These are phyloP conservation scores for Xiphophorus hellerii DNA, from an alignment of 2,113 vertebrate genomes.

Conservation along the genomic window DNA sequence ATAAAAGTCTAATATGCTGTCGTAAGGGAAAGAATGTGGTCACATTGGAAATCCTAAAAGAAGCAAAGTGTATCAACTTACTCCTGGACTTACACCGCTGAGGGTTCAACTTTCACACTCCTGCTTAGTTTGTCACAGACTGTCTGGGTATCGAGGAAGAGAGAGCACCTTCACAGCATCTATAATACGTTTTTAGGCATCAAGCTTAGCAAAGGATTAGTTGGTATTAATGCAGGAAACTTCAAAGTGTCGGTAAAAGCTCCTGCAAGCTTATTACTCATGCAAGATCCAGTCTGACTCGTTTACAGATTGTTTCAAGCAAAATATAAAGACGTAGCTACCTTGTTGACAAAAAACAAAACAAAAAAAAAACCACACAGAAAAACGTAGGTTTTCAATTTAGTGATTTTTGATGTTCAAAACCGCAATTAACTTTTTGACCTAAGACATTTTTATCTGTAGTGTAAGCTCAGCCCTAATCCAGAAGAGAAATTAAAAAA, in stretches of 20 bases:
- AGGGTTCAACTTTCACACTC: slow-evolving; percentile 10
- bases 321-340: no score
- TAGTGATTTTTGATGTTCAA: background rate
- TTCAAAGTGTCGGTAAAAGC: background rate
- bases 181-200: background rate
- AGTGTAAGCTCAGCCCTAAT: slow-evolving; percentile 7
- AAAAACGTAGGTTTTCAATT: no score
- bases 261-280: background rate
- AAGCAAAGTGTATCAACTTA: slow-evolving; percentile 4
- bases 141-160: background rate
- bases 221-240: background rate
- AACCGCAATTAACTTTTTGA: background rate
- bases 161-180: background rate
- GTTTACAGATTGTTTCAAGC: background rate
- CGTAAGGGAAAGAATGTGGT: background rate
- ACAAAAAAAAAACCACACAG: no score
- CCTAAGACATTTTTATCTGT: background rate
- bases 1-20: background rate
- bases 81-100: background rate
- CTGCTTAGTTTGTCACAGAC: background rate
- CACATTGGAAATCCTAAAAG: slow-evolving; percentile 10
- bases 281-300: background rate
- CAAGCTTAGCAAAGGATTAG: background rate
- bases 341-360: no score
- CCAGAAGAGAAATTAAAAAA: slow-evolving; percentile 6